phyloP scores from a whole-genome alignment of 2,113 vertebrate species.

The Eupsittula cactorum region DNA sequence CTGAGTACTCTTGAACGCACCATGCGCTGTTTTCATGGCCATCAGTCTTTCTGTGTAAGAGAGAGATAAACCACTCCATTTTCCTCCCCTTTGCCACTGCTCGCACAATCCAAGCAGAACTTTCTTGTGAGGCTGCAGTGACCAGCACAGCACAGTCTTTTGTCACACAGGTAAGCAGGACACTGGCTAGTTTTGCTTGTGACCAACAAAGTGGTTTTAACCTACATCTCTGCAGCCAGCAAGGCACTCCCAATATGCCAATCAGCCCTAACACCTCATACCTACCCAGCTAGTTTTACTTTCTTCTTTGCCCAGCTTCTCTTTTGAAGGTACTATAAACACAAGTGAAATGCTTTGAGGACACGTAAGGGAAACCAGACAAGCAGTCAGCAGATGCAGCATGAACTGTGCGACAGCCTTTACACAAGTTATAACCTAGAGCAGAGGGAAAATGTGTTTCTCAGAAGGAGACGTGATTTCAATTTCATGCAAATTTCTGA shows the following conservation, averaged over 20 bases:
- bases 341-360: conserved; percentile 9
- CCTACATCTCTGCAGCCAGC: not conserved
- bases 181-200: not conserved
- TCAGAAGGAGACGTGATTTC: not conserved
- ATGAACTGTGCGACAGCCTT: not conserved
- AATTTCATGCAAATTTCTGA: conserved; percentile 29
- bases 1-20: not conserved
- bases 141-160: not conserved
- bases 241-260: conserved; percentile 29
- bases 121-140: not conserved
- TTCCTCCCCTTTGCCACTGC: not conserved
- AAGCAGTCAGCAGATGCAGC: not conserved
- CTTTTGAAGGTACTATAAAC: conserved; percentile 44
- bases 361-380: not conserved
- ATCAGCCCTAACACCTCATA: conserved; percentile 15
- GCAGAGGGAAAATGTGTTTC: not conserved
- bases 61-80: not conserved
- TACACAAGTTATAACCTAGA: not conserved
- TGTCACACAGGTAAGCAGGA: not conserved
- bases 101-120: not conserved
- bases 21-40: accelerated
- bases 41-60: not conserved
- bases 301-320: conserved; percentile 34
- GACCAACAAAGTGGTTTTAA: conserved; percentile 3
- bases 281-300: conserved; percentile 50